Conservation (phyloP, 1,140 invertebrate species). For the Eulimnadia texana region DNA sequence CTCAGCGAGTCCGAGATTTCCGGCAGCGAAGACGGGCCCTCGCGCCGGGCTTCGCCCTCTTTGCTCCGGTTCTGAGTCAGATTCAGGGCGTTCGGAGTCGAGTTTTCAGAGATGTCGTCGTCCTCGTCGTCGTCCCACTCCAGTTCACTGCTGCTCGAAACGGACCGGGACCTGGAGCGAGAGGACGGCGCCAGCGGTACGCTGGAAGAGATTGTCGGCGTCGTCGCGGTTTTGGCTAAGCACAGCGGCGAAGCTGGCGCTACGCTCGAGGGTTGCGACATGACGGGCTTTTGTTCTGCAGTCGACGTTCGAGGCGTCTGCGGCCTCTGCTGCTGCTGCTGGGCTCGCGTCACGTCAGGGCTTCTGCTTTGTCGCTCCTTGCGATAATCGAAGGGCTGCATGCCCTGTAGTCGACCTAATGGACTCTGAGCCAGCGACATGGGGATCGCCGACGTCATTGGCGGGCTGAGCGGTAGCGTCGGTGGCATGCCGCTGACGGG, state of each 20-base stretch:
- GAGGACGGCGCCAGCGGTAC: slow-evolving; percentile 29
- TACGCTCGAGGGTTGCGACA: background rate
- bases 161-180: slow-evolving; percentile 8
- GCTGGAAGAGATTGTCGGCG: background rate
- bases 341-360: slow-evolving; percentile 26
- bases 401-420: slow-evolving; percentile 74
- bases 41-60: slow-evolving; percentile 15
- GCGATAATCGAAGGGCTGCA: slow-evolving; percentile 84
- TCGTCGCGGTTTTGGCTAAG: slow-evolving; percentile 4
- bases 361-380: slow-evolving; percentile 26
- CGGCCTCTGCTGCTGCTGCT: background rate
- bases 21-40: background rate
- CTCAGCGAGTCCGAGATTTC: slow-evolving; percentile 7
- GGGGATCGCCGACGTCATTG: slow-evolving; percentile 25
- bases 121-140: slow-evolving; percentile 17
- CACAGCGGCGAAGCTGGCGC: slow-evolving; percentile 28
- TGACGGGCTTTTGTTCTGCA: background rate
- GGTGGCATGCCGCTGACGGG: slow-evolving; percentile 19
- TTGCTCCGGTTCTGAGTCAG: slow-evolving; percentile 35
- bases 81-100: slow-evolving; percentile 44
- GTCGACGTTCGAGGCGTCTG: background rate
- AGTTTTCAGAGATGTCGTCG: slow-evolving; percentile 5
- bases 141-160: slow-evolving; percentile 14
- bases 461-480: slow-evolving; percentile 20
- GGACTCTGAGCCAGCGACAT: slow-evolving; percentile 45